phyloP scores from a whole-genome alignment of 1,140 invertebrate species.

The Heliconius himera region DNA sequence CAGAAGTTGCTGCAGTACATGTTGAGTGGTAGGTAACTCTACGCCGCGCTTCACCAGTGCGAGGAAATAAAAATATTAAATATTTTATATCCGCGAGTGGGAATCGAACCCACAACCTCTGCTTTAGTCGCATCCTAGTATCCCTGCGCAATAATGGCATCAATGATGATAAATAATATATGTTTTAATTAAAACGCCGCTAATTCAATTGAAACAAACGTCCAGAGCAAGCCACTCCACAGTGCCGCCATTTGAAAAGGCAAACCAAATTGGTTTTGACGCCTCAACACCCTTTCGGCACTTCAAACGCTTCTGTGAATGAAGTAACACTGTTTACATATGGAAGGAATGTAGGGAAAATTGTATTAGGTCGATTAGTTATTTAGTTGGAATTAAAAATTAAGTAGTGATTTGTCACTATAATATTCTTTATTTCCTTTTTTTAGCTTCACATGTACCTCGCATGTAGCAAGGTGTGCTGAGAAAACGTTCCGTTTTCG shows the following conservation, averaged over 20 bases:
- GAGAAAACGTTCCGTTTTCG: too few species aligned
- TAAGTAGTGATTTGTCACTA: background rate
- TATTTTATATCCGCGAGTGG: too few species aligned
- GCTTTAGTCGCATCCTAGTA: too few species aligned
- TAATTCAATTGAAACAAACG: conserved; percentile 1
- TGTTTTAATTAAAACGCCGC: background rate
- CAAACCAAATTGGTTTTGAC: conserved; percentile 39
- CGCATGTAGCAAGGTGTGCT: too few species aligned
- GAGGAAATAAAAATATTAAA: too few species aligned
- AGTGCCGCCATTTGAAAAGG: conserved; percentile 36
- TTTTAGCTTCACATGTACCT: too few species aligned
- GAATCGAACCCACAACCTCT: too few species aligned
- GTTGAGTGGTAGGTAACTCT: too few species aligned
- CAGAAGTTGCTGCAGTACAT: too few species aligned
- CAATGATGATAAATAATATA: background rate
- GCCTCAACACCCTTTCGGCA: conserved; percentile 38
- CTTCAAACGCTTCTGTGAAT: conserved; percentile 22
- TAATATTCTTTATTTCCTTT: background rate
- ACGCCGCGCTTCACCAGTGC: too few species aligned
- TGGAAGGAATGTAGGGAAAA: background rate
- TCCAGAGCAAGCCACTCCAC: conserved; percentile 23
- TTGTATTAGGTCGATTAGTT: background rate
- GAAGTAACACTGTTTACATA: conserved; percentile 8
- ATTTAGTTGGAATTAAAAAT: background rate
- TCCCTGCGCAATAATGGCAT: too few species aligned